These are phyloP conservation scores for Meles meles DNA, from an alignment of 2,113 vertebrate species.

Conservation along the genomic window DNA sequence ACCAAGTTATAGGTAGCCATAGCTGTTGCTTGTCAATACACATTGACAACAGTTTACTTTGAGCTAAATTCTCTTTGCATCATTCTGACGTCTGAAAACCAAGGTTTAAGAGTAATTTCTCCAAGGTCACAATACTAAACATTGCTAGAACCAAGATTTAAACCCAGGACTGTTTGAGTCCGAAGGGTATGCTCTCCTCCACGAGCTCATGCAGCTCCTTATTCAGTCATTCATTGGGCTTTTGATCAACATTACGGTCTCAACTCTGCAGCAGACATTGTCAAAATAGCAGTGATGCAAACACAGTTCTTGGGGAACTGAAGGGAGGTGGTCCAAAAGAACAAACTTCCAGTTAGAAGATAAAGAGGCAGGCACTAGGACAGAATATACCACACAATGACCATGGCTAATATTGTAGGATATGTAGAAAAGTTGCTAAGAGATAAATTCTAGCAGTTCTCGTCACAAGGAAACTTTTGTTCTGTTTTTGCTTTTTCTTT, in stretches of 20 bases:
- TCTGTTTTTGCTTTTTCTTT: not conserved
- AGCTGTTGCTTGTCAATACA: not conserved
- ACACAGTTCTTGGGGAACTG: not conserved
- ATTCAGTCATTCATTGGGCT: not conserved
- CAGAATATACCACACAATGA: not conserved
- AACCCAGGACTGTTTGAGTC: not conserved
- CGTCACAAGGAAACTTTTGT: not conserved
- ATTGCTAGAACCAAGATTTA: not conserved
- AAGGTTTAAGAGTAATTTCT: not conserved
- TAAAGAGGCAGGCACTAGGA: not conserved
- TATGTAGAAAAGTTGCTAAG: not conserved
- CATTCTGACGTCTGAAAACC: not conserved
- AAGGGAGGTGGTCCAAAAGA: not conserved
- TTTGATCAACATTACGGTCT: not conserved
- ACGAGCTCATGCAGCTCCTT: not conserved
- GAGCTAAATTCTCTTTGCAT: not conserved
- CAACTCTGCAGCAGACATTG: not conserved
- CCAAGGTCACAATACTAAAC: not conserved
- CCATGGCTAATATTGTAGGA: not conserved
- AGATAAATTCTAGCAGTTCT: not conserved
- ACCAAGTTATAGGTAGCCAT: not conserved
- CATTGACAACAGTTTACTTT: not conserved
- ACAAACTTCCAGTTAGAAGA: not conserved
- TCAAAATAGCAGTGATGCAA: not conserved
- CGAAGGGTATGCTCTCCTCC: not conserved